These are phyloP conservation scores for Hippoglossus hippoglossus DNA, from an alignment of 2,797 vertebrate genomes.

Conservation along the genomic window DNA sequence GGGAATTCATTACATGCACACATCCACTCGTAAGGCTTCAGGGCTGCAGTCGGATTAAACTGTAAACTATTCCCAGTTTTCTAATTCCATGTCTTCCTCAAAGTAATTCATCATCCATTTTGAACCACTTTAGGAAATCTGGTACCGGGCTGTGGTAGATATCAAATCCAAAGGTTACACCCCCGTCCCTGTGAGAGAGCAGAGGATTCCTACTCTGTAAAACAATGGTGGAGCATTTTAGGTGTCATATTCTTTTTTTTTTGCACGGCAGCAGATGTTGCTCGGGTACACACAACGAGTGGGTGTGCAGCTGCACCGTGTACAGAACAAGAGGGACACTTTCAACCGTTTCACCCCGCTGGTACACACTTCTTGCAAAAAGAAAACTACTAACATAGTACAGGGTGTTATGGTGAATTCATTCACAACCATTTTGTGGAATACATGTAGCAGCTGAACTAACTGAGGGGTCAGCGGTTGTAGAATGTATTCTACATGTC, in stretches of 20 bases:
- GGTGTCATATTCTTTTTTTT: conserved; percentile 32
- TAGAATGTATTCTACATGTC: conserved; percentile 24
- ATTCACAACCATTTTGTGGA: conserved; percentile 34
- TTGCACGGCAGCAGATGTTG: conserved; percentile 31
- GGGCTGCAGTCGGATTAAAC: not conserved
- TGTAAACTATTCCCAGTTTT: conserved; percentile 14
- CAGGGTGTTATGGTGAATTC: not conserved
- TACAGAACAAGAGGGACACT: conserved; percentile 26
- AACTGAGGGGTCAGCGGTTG: conserved; percentile 14
- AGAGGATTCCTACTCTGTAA: conserved; percentile 7
- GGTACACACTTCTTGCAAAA: conserved; percentile 3
- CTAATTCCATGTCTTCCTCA: not conserved
- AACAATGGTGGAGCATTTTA: conserved; percentile 7
- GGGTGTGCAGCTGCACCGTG: conserved; percentile 16
- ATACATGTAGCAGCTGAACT: conserved; percentile 40
- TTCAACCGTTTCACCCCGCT: conserved; percentile 24
- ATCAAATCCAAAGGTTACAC: not conserved
- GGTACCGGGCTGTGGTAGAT: conserved; percentile 22
- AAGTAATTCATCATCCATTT: conserved; percentile 11
- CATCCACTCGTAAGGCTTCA: not conserved
- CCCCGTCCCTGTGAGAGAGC: conserved; percentile 9
- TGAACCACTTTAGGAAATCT: not conserved
- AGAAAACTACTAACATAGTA: conserved; percentile 14
- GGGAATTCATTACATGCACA: conserved; percentile 12
- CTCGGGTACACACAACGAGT: conserved; percentile 27